Conservation (phyloP, 2,888 invertebrate genomes). For the Coronaproctus castanopsis region DNA sequence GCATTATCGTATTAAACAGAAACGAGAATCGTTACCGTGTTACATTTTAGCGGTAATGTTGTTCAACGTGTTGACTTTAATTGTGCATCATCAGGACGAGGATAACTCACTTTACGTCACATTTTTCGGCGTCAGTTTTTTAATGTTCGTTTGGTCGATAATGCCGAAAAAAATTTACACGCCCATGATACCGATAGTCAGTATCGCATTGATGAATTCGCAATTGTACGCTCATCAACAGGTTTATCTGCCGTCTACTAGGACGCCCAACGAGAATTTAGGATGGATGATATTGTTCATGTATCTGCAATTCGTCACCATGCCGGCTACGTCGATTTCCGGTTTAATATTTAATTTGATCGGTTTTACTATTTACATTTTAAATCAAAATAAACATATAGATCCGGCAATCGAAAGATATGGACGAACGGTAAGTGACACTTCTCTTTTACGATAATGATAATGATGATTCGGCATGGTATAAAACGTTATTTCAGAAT, state of each 20-base stretch:
- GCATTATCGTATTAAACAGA: conserved; percentile 48
- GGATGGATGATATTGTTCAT: conserved; percentile 51
- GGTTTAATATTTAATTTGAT: conserved; percentile 9
- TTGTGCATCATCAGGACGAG: conserved; percentile 15
- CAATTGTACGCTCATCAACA: conserved; percentile 40
- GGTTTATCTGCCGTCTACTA: conserved; percentile 35
- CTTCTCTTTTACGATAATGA: too few species aligned
- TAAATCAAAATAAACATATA: too few species aligned
- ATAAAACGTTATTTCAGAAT: too few species aligned
- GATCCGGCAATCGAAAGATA: too few species aligned
- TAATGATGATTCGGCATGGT: too few species aligned
- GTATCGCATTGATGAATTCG: too few species aligned
- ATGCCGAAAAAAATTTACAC: conserved; percentile 26
- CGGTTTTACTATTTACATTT: too few species aligned
- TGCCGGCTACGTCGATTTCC: conserved; percentile 39
- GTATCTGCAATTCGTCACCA: conserved; percentile 49
- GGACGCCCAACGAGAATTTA: conserved; percentile 41
- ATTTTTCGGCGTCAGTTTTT: conserved; percentile 27
- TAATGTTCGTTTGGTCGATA: conserved; percentile 26
- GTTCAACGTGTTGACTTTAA: conserved; percentile 36
- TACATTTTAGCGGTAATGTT: conserved; percentile 44
- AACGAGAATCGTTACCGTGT: conserved; percentile 46
- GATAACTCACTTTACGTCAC: conserved; percentile 22
- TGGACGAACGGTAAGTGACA: too few species aligned
- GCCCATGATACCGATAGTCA: conserved; percentile 39